Conservation (phyloP, 2,888 invertebrate genomes). For the Drosophila quasianomalipes region DNA sequence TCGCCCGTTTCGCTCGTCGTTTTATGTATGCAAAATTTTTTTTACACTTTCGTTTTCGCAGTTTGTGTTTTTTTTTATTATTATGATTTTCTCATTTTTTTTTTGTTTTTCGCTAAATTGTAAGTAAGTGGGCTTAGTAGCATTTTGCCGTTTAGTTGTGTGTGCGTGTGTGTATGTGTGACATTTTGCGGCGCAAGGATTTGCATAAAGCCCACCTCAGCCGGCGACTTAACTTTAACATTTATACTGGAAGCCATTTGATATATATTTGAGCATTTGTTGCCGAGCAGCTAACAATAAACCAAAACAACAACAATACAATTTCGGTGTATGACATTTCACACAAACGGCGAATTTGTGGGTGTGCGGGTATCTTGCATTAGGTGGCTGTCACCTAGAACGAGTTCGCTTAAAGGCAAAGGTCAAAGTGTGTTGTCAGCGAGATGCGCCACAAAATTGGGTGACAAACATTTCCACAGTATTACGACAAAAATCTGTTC, state of each 20-base stretch:
- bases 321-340: slow-evolving; percentile 22
- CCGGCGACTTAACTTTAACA: slow-evolving; percentile 66
- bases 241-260: slow-evolving; percentile 58
- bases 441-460: slow-evolving; percentile 7
- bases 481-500: not conserved
- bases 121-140: slow-evolving; percentile 81
- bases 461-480: not conserved
- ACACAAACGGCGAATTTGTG: not conserved
- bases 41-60: slow-evolving; percentile 79
- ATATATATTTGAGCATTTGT: slow-evolving; percentile 53
- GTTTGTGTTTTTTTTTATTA: slow-evolving; percentile 50
- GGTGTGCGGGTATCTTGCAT: not conserved
- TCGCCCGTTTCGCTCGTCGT: slow-evolving; percentile 50
- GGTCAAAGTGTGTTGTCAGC: slow-evolving; percentile 48
- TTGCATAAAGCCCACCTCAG: slow-evolving; percentile 74
- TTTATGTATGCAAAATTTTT: slow-evolving; percentile 76
- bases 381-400: not conserved
- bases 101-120: slow-evolving; percentile 65
- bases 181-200: slow-evolving; percentile 63
- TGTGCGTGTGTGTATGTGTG: slow-evolving; percentile 32
- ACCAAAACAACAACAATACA: slow-evolving; percentile 11
- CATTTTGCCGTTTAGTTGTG: slow-evolving; percentile 72
- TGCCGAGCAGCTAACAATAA: slow-evolving; percentile 11
- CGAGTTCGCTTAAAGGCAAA: slow-evolving; percentile 32
- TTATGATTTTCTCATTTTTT: slow-evolving; percentile 48